phyloP scores from a whole-genome alignment of 2,797 vertebrate species.

The Thalassophryne amazonica region DNA sequence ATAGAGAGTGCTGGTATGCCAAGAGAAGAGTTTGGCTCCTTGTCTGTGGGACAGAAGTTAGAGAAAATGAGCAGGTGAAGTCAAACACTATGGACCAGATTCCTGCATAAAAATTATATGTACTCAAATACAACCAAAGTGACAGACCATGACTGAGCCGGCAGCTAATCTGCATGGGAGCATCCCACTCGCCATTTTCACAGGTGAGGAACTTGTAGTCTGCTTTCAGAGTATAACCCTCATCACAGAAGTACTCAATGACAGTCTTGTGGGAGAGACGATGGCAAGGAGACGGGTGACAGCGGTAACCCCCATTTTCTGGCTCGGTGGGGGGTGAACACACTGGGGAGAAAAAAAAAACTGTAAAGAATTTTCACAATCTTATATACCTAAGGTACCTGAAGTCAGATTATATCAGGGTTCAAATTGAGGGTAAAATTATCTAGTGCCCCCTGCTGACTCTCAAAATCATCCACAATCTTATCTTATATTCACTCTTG shows the following conservation, averaged over 20 bases:
- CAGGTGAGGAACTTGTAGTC: constrained; percentile 97
- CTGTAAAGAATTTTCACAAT: neutral
- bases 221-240: constrained; percentile 93
- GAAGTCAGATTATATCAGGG: constrained; percentile 6
- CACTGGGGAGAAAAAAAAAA: constrained; percentile 66
- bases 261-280: constrained; percentile 88
- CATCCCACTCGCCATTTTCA: constrained; percentile 93
- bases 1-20: constrained; percentile 92
- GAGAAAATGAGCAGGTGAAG: neutral
- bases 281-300: constrained; percentile 92
- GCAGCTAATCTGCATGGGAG: constrained; percentile 94
- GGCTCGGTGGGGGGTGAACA: constrained; percentile 91
- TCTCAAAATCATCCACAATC: constrained; percentile 11
- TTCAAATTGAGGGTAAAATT: neutral
- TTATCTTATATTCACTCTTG: too few species aligned
- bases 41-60: constrained; percentile 74
- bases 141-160: constrained; percentile 84
- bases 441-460: neutral
- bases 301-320: constrained; percentile 94
- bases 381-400: neutral
- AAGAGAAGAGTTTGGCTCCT: constrained; percentile 83
- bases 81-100: neutral
- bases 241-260: constrained; percentile 95
- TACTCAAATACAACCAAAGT: neutral
- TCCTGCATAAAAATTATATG: neutral